Conservation (phyloP, 1,140 invertebrate species). For the Sitophilus oryzae region DNA sequence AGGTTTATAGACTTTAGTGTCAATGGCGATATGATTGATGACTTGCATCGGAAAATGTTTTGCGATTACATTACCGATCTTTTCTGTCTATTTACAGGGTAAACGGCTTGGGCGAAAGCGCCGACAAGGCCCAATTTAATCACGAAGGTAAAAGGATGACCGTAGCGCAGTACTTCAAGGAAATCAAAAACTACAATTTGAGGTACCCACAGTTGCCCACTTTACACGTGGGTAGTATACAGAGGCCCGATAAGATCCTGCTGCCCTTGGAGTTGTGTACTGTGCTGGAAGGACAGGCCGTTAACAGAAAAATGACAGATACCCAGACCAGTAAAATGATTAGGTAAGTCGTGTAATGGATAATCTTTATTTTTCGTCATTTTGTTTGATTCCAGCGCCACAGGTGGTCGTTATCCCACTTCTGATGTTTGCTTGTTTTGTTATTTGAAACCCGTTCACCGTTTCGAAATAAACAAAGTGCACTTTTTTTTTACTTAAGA, state of each 20-base stretch:
- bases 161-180: slow-evolving; percentile 50
- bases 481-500: too few relatives aligned
- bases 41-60: too few relatives aligned
- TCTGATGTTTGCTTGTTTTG: too few relatives aligned
- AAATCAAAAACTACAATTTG: slow-evolving; percentile 46
- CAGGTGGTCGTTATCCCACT: too few relatives aligned
- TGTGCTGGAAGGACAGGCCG: slow-evolving; percentile 55
- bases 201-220: slow-evolving; percentile 53
- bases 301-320: slow-evolving; percentile 49
- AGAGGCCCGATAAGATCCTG: slow-evolving; percentile 46
- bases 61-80: slow-evolving; percentile 46
- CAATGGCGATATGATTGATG: too few relatives aligned
- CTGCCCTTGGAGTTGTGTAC: slow-evolving; percentile 58
- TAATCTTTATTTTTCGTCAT: not conserved
- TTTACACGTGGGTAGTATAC: slow-evolving; percentile 53
- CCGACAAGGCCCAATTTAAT: slow-evolving; percentile 43
- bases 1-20: too few relatives aligned
- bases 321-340: slow-evolving; percentile 62
- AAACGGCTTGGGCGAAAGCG: slow-evolving; percentile 44
- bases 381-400: too few relatives aligned
- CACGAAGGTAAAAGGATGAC: slow-evolving; percentile 41
- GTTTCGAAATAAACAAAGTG: too few relatives aligned
- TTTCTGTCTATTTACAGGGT: slow-evolving; percentile 51
- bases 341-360: slow-evolving; percentile 34
- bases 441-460: too few relatives aligned